Conservation (phyloP, 2,113 vertebrate species). For the Sander lucioperca region DNA sequence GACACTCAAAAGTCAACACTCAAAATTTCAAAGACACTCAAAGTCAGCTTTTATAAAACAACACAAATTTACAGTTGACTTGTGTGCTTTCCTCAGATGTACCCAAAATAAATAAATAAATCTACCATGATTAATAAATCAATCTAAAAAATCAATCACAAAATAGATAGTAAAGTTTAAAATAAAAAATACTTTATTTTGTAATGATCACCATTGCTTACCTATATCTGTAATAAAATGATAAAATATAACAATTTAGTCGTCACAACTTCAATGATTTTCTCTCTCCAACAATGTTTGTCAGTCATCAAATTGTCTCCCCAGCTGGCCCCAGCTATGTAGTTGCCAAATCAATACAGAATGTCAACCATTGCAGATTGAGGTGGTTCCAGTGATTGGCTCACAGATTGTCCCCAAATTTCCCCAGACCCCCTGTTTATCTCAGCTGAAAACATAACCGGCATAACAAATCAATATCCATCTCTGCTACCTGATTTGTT, state of each 20-base stretch:
- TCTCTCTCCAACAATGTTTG: conserved; percentile 24
- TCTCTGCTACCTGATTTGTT: conserved; percentile 51
- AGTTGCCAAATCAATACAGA: conserved; percentile 68
- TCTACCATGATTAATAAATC: background rate
- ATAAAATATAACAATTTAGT: background rate
- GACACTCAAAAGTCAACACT: background rate
- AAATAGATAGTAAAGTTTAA: background rate
- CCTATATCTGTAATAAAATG: background rate
- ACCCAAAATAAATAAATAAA: background rate
- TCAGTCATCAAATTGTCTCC: conserved; percentile 35
- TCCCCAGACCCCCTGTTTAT: conserved; percentile 71
- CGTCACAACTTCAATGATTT: background rate
- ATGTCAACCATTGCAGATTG: conserved; percentile 63
- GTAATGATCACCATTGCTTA: background rate
- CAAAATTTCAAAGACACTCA: background rate
- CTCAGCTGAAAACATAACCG: conserved; percentile 64
- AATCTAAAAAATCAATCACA: background rate
- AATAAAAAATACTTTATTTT: too few species aligned
- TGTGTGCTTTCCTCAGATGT: background rate
- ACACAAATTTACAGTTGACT: background rate
- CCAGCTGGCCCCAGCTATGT: background rate
- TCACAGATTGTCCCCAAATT: conserved; percentile 67
- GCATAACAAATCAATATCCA: conserved; percentile 65
- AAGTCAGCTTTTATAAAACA: conserved; percentile 10
- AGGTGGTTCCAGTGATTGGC: conserved; percentile 66